Base-by-base conservation (phyloP, 92 coral and sea anemone species). In the Epizoanthus ramosus region DNA sequence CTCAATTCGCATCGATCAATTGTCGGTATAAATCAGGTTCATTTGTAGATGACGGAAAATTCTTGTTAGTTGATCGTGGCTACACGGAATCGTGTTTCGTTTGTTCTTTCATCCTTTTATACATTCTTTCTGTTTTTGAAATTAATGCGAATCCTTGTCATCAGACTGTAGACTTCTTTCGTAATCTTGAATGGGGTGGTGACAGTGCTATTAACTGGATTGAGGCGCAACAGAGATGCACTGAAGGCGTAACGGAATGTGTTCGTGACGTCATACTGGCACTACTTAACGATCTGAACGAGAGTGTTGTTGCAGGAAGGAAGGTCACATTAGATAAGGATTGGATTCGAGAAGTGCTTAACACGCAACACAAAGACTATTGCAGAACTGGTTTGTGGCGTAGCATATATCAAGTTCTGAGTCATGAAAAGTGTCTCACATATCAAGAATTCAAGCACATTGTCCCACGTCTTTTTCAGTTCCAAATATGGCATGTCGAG, bases 61-160 rank as follows among this genome's bases (percentile, higher is more conserved):
- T 68, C 60, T 64, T 79, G 73, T n/a, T 68, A 33, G 47, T 63
- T 79, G 73, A 54, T 58, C 54, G 83, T 67, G 37, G 68, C 82
- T 35, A 1, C 67, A 16, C 66, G 12, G 22, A 43, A 12, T 37
- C 53, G 33, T 60, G 71, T 77, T 7, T 31, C 9, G 4, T 60
- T 77, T 35, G 66, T 77, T 60, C 66, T 41, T 22, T 77, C 50
- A 2, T 52, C 23, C 24, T 60, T 53, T 41, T 22, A 24, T 57
- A 21, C 18, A 35, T 60, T 77, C 15, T 63, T 33, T 57, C 45
- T 25, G 19, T 22, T 10, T 63, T 67, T 21, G 52, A 23, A 61
- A 18, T 61, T n/a, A 22, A 7, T 22, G 25, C 10, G 67, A 14
- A 2, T 10, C 33, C 71, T 6, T 57, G 50, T 1, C 68, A 59